Evolutionary conservation across 2,797 vertebrate genomes (phyloP).

Genomic region (Lepilemur ruficaudatus): DNA sequence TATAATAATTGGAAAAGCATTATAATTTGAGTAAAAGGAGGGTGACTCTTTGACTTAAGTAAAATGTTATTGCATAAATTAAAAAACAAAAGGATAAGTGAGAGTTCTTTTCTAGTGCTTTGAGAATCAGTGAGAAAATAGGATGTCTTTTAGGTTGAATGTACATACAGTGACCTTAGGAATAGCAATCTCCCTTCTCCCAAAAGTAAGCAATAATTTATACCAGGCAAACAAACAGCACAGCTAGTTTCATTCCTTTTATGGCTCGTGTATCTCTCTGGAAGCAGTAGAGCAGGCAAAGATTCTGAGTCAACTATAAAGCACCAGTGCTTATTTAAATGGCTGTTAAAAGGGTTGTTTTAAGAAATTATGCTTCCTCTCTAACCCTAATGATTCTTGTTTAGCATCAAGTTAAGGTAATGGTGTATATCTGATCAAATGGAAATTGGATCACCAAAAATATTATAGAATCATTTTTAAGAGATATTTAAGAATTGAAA

Average conservation of each 20-base stretch:
- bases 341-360: neutral
- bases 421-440: neutral
- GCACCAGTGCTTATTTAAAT: neutral
- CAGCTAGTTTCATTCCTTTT: neutral
- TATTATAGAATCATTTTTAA: neutral
- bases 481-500: neutral
- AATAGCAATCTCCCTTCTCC: neutral
- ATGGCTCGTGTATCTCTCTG: neutral
- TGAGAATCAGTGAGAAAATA: slow-evolving; percentile 5
- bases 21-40: neutral
- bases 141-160: neutral
- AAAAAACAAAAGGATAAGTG: neutral
- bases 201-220: slow-evolving; percentile 21
- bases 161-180: neutral
- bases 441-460: neutral
- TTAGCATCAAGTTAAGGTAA: neutral
- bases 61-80: neutral
- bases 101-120: neutral
- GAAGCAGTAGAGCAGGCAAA: neutral
- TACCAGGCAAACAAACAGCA: neutral
- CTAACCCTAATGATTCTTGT: neutral
- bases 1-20: neutral
- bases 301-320: neutral
- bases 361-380: neutral
- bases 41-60: neutral